Evolutionary conservation across 2,797 vertebrate species (phyloP).

Genomic region (Cossypha niveicapilla): DNA sequence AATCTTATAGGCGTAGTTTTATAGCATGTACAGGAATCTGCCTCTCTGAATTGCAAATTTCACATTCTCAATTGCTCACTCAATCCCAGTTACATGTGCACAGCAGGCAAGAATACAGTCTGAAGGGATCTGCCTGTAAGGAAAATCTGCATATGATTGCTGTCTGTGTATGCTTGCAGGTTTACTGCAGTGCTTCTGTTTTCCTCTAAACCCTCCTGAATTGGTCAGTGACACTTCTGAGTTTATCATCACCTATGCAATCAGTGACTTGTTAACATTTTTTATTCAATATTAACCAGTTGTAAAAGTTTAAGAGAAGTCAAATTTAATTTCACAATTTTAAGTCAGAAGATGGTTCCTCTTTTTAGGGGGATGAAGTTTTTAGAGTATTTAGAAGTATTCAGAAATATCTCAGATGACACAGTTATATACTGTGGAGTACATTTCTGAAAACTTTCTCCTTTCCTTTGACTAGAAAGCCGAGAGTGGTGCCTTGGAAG

Average conservation of each 20-base stretch:
- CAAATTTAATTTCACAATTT: neutral
- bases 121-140: neutral
- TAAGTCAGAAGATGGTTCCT: neutral
- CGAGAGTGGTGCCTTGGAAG: neutral
- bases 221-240: neutral
- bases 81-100: rapidly evolving
- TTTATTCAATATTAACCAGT: neutral
- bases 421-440: neutral
- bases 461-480: slow-evolving; percentile 31
- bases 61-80: rapidly evolving
- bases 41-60: neutral
- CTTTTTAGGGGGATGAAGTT: neutral
- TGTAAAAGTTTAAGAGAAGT: neutral
- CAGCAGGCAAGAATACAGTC: neutral
- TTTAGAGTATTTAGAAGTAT: neutral
- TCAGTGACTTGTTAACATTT: neutral
- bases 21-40: neutral
- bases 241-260: neutral
- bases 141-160: neutral
- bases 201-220: neutral
- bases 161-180: neutral
- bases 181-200: neutral
- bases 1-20: neutral
- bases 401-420: neutral
- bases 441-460: neutral